Evolutionary conservation across 2,113 vertebrate genomes (phyloP).

Genomic region (Oryctolagus cuniculus): mOryCun1.1 NC_091443.1:28943001-28943500

Average conservation of each 20-base stretch:
- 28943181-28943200: not conserved
- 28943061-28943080: not conserved
- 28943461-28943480: not conserved
- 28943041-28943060: conserved; percentile 6
- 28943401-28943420: not conserved
- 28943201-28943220: not conserved
- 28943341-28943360: not conserved
- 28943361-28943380: not conserved
- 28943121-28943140: not conserved
- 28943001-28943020: no score
- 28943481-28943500: not conserved
- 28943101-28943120: not conserved
- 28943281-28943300: not conserved
- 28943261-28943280: not conserved
- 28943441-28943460: conserved; percentile 11
- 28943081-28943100: not conserved
- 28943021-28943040: no score
- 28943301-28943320: not conserved
- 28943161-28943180: not conserved
- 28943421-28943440: not conserved
- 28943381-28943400: not conserved
- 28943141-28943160: conserved; percentile 7
- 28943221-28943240: not conserved
- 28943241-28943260: not conserved
- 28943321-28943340: not conserved